Conservation (phyloP, 2,797 vertebrate genomes). For the Peromyscus aztecus region DNA sequence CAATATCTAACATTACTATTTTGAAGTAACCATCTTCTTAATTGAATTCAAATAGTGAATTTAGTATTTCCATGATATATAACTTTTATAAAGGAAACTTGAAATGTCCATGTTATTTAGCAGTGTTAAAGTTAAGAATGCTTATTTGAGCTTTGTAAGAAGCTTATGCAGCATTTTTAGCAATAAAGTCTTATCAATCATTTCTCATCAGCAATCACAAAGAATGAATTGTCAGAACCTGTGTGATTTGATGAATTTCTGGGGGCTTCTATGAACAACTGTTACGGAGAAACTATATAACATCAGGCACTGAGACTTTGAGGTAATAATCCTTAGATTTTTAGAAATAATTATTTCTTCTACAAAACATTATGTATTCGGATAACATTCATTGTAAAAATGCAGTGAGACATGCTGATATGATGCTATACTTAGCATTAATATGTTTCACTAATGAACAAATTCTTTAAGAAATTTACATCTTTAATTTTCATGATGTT, state of each 20-base stretch:
- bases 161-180: background rate
- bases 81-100: background rate
- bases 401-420: background rate
- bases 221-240: background rate
- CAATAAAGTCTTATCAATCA: background rate
- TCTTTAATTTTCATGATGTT: slow-evolving; percentile 48
- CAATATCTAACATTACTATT: background rate
- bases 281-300: too few relatives aligned
- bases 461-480: slow-evolving; percentile 49
- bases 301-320: background rate
- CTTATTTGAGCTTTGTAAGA: background rate
- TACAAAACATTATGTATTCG: background rate
- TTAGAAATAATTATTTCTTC: background rate
- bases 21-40: background rate
- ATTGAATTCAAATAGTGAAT: background rate
- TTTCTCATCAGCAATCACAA: background rate
- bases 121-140: background rate
- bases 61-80: background rate
- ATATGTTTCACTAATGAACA: slow-evolving; percentile 3
- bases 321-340: background rate
- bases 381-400: background rate
- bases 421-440: slow-evolving; percentile 34
- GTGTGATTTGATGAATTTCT: background rate
- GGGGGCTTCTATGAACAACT: background rate
- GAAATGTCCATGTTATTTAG: background rate